These are phyloP conservation scores for Gnathonemus echidnorhynchus DNA, from an alignment of 2,113 vertebrate genomes.

Conservation along the genomic window DNA sequence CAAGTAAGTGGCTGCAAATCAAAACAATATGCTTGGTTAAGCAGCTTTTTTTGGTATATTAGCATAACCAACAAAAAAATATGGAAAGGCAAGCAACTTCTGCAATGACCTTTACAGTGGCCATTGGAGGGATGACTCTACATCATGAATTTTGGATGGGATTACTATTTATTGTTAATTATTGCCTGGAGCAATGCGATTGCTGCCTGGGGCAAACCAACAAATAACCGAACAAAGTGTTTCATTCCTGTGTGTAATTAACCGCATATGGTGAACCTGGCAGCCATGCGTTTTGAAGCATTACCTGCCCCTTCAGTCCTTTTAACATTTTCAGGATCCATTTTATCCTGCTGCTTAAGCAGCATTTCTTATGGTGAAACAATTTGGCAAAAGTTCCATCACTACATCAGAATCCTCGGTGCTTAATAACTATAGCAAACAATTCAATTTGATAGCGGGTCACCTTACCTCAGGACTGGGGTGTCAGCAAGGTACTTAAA, in stretches of 20 bases:
- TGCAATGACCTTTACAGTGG: not conserved
- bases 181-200: not conserved
- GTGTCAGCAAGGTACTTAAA: not conserved
- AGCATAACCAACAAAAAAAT: not conserved
- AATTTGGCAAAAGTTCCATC: not conserved
- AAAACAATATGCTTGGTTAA: not conserved
- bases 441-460: not conserved
- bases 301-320: not conserved
- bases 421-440: not conserved
- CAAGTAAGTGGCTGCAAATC: not conserved
- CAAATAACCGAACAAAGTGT: not conserved
- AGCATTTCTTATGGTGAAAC: not conserved
- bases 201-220: not conserved
- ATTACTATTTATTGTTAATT: not conserved
- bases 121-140: not conserved
- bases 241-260: not conserved
- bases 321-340: not conserved
- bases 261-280: not conserved
- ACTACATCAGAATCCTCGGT: not conserved
- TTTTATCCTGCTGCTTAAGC: not conserved
- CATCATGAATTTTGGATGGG: not conserved
- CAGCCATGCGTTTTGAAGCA: not conserved
- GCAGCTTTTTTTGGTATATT: not conserved
- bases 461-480: not conserved
- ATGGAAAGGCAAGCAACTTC: not conserved